Evolutionary conservation across 2,888 invertebrate species (phyloP), one percentile per base, ranked within the genome.

Genomic region (Phortica okadai): DNA sequence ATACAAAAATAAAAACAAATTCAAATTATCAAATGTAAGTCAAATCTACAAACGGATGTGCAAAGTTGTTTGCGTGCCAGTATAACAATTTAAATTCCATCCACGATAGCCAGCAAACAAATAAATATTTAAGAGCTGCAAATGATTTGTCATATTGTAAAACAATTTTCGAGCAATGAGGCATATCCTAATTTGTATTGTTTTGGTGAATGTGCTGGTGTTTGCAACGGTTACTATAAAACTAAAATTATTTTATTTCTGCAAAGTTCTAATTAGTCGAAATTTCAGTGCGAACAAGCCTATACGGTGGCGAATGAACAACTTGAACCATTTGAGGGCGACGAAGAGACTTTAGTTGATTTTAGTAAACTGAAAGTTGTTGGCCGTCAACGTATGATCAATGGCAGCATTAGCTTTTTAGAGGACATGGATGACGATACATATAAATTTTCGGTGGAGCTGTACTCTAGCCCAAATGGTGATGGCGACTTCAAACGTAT

Each of bases 401-500:
- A 89, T 74, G 89, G 89, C 0, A 82, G 88, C 5, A 79, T 89
- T 0, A 78, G 25, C 5, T 83, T 89, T 25, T 0, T 70, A 1
- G 87, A 84, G 1, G 88, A 88, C 41, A 85, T 89, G 90, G 80
- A 81, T 77, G 82, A 87, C 45, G 88, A 88, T 8, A 73, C 77
- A 16, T 89, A 83, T 59, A 85, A 84, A 41, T 84, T 89, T 0
- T 83, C 83, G 0, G 83, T 87, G 4, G 84, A 89, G 21, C 78
- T 89, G 3, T 89, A 83, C 42, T 83, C 86, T 4, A 87, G 88
- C 70, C 89, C 89, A 10, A 82, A 83, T 16, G 83, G 82, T 10
- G 87, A 89, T 76, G 88, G 87, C 1, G 82, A 89, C 4, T 89
- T 82, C 50, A 85, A 87, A 56, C 82, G 86, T 0, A 84, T 89